Percentiles rank a stretch among this genome's conserved stretches.
Conservation (phyloP, 2,113 vertebrate genomes). For the Nesogale talazaci region DNA sequence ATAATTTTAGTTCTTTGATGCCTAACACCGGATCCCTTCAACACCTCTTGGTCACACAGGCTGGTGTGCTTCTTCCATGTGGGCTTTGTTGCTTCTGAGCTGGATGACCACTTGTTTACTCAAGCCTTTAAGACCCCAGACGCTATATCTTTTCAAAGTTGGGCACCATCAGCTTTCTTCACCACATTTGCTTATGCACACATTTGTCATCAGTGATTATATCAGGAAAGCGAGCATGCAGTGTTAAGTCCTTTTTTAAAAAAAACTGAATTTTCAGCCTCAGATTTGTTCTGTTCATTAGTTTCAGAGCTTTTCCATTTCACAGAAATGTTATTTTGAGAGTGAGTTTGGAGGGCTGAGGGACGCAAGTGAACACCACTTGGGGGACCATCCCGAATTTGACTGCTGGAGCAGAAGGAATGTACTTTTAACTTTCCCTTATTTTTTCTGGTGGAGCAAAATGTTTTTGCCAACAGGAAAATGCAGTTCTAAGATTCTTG, state of each 20-base stretch:
- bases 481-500: slow-evolving; percentile 58
- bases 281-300: slow-evolving; percentile 59
- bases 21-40: too few relatives aligned
- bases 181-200: too few relatives aligned
- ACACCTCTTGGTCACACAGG: too few relatives aligned
- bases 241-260: slow-evolving; percentile 13
- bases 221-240: too few relatives aligned
- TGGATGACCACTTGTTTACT: too few relatives aligned
- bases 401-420: slow-evolving; percentile 42
- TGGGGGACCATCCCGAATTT: slow-evolving; percentile 47
- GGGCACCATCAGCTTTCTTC: too few relatives aligned
- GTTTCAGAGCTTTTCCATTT: slow-evolving; percentile 55
- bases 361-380: neutral
- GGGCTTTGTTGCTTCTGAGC: too few relatives aligned
- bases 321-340: slow-evolving; percentile 66
- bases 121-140: too few relatives aligned
- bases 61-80: too few relatives aligned
- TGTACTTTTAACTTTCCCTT: slow-evolving; percentile 60
- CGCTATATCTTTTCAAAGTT: too few relatives aligned
- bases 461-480: slow-evolving; percentile 32
- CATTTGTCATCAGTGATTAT: too few relatives aligned
- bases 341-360: slow-evolving; percentile 30
- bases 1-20: too few relatives aligned
- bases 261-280: slow-evolving; percentile 8
- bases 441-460: slow-evolving; percentile 70